Evolutionary conservation across 64 coral and sea anemone genomes (phyloP).

Genomic region (Pachyseris speciosa): DNA sequence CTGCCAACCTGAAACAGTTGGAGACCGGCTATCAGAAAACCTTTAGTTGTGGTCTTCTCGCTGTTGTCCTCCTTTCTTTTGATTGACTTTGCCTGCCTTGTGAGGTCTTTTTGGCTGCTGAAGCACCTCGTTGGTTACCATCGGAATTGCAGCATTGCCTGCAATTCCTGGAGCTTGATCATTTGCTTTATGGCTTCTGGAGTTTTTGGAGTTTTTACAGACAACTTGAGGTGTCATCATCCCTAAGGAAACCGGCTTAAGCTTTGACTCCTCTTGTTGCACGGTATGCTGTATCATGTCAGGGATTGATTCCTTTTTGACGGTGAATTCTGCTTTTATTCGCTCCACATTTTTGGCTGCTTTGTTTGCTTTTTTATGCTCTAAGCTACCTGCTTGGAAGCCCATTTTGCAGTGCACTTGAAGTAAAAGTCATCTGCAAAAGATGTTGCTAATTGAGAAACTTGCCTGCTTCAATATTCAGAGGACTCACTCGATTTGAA

Average conservation of each 20-base stretch:
- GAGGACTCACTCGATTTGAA: background rate
- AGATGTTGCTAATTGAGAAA: background rate
- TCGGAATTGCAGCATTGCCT: background rate
- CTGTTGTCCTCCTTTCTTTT: background rate
- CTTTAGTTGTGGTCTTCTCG: background rate
- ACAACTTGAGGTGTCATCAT: background rate
- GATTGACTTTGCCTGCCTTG: too few species aligned
- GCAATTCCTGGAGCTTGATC: background rate
- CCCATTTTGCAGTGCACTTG: conserved; percentile 4
- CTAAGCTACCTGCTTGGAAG: conserved; percentile 7
- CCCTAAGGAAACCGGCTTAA: background rate
- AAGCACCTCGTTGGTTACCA: background rate
- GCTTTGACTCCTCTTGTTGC: background rate
- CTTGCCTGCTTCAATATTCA: background rate
- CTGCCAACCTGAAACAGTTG: background rate
- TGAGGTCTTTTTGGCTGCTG: background rate
- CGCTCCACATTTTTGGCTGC: background rate
- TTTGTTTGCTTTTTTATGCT: conserved; percentile 1
- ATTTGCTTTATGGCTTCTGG: background rate
- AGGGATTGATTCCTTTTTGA: background rate
- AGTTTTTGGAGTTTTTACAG: background rate
- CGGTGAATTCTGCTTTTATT: too few species aligned
- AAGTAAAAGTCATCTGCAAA: too few species aligned
- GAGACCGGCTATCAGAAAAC: background rate
- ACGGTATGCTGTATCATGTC: conserved; percentile 26